Evolutionary conservation across 2,888 invertebrate genomes (phyloP), one percentile per base, ranked within the genome.

Genomic region (Trissolcus brochymenae): DNA sequence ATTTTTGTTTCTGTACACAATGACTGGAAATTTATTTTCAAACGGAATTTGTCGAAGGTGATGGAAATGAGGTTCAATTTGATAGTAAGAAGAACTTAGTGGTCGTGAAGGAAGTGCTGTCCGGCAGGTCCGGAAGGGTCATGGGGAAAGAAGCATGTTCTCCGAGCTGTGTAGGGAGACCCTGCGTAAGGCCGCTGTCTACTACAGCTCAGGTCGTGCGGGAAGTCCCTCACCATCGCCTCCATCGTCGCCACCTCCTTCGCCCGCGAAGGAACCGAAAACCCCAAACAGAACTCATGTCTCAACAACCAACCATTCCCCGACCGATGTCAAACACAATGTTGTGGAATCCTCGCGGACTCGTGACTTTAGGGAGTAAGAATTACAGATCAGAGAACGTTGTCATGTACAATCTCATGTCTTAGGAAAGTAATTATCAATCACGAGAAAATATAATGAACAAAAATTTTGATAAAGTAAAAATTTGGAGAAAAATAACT

Each of bases 111-210:
- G 75, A 55, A 76, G 67, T 78, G 67, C 61, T 80, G 82, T 84
- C 59, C 68, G 75, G 64, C 81, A 79, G 84, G 78, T 84, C 82
- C 82, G 82, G 78, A 75, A 79, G 82, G 86, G 87, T 88, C 89
- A 89, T 90, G 89, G 89, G 84, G 86, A 73, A 83, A 85, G 85
- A 86, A 88, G 85, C 81, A 91, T 91, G 91, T 91, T 91, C 90
- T 91, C 91, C 85, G 90, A 91, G 89, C 88, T 91, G 87, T 91
- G 91, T 87, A 89, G 91, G 86, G 91, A 91, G 89, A 91, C 91
- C 80, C 89, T 91, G 85, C 90, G 90, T 83, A 90, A 90, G 85
- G 90, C 90, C 83, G 90, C 90, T 81, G 90, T 88, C 81, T 88
- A 86, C 85, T 88, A 88, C 88, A 88, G 86, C 85, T 87, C 88